Conservation (phyloP, 2,113 vertebrate species). For the Colaptes auratus region DNA sequence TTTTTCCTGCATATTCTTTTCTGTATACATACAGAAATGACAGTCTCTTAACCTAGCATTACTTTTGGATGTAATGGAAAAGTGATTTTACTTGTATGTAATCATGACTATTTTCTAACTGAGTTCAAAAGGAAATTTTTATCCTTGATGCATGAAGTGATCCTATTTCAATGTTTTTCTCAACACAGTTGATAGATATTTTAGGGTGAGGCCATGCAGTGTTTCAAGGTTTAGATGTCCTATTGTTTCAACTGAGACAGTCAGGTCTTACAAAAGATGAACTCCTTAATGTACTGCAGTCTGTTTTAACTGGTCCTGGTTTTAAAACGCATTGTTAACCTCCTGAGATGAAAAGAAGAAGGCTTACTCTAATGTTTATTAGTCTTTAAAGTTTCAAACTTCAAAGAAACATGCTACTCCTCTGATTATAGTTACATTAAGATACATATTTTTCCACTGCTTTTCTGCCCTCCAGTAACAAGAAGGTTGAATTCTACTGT, state of each 20-base stretch:
- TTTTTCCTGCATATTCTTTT: not conserved
- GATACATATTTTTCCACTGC: not conserved
- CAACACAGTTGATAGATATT: not conserved
- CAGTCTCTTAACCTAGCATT: not conserved
- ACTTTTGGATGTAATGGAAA: not conserved
- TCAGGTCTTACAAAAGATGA: not conserved
- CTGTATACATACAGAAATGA: rapidly evolving
- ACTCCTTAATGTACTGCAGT: not conserved
- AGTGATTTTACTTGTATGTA: not conserved
- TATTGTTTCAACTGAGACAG: not conserved
- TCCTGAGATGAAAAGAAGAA: not conserved
- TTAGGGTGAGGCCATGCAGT: not conserved
- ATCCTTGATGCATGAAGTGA: not conserved
- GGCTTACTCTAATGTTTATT: not conserved
- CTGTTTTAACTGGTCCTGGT: not conserved
- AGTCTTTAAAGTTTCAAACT: not conserved
- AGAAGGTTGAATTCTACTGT: not conserved
- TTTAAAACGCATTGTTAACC: not conserved
- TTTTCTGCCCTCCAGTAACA: not conserved
- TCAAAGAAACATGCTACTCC: not conserved
- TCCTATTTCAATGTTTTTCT: not conserved
- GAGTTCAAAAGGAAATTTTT: not conserved
- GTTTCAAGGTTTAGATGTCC: not conserved
- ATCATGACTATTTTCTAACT: not conserved
- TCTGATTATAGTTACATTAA: not conserved